A percentile compares a stretch with the other conserved stretches of the same genome.
phyloP scores from a whole-genome alignment of 30 jellyfish, hydroid and myxozoan genomes.

The Nemopilema nomurai region DNA sequence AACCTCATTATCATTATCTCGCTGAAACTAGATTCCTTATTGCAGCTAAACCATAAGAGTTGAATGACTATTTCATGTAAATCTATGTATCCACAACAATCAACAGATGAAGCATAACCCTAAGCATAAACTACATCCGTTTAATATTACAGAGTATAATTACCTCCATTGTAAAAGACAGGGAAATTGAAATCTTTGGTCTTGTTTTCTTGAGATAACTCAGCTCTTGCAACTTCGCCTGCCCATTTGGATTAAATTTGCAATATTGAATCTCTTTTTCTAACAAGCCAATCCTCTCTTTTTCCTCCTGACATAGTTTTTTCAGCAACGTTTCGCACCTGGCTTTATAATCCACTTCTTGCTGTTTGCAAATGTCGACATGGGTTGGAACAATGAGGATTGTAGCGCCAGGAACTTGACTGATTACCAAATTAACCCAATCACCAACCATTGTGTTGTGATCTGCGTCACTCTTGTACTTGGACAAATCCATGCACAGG shows the following conservation, averaged over 20 bases:
- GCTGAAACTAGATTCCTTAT: too few species aligned
- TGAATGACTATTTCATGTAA: too few species aligned
- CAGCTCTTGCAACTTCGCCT: constrained; percentile 5
- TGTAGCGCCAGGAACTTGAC: constrained; percentile 85
- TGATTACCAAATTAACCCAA: constrained; percentile 71
- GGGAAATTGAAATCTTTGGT: constrained; percentile 16
- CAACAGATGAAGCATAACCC: too few species aligned
- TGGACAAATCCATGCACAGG: constrained; percentile 47
- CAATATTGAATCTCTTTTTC: neutral
- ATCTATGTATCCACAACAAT: too few species aligned
- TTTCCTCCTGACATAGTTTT: constrained; percentile 14
- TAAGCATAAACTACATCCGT: too few species aligned
- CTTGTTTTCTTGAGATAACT: constrained; percentile 2
- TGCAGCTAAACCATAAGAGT: too few species aligned
- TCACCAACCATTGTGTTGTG: constrained; percentile 61
- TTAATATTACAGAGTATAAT: too few species aligned
- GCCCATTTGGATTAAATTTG: neutral
- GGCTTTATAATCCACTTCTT: constrained; percentile 6
- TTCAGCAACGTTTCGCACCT: constrained; percentile 45
- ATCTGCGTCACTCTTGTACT: constrained; percentile 26
- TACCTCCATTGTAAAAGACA: neutral
- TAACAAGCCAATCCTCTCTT: neutral
- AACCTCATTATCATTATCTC: too few species aligned
- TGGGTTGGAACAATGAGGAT: constrained; percentile 85
- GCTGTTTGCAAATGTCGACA: constrained; percentile 47